These are phyloP conservation scores for Amazona vittata DNA, from an alignment of 2,113 vertebrate genomes.

Conservation along the genomic window DNA sequence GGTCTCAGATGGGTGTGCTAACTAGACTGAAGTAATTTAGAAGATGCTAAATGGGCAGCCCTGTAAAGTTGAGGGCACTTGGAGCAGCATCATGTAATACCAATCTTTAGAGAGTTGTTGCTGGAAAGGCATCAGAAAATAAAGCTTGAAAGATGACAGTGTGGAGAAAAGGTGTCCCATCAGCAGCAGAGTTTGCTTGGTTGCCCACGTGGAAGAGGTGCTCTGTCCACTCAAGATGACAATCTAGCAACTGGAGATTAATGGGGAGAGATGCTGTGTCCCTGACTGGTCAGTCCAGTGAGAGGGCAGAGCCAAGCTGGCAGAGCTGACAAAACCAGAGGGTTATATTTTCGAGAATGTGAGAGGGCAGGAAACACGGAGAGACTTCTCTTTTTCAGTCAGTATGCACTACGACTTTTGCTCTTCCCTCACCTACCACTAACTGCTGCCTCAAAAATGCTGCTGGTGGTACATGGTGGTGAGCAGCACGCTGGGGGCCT, in stretches of 20 bases:
- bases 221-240: too few relatives aligned
- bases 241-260: neutral
- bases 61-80: neutral
- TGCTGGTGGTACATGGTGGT: rapidly evolving
- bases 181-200: rapidly evolving
- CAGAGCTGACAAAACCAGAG: neutral
- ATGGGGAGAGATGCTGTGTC: rapidly evolving
- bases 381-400: slow-evolving; percentile 31
- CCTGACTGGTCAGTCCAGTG: rapidly evolving
- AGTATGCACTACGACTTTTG: neutral
- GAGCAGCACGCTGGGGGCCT: rapidly evolving
- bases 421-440: neutral
- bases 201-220: rapidly evolving
- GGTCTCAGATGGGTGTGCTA: neutral
- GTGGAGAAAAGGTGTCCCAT: rapidly evolving
- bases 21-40: neutral
- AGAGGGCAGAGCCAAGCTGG: neutral
- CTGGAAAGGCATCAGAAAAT: neutral
- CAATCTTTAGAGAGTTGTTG: neutral
- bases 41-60: neutral
- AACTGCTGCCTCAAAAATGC: neutral
- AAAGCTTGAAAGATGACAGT: neutral
- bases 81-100: too few relatives aligned
- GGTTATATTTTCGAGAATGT: neutral
- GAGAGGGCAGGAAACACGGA: neutral